Conservation (phyloP, 2,888 invertebrate species). For the Atrina japonica region DNA sequence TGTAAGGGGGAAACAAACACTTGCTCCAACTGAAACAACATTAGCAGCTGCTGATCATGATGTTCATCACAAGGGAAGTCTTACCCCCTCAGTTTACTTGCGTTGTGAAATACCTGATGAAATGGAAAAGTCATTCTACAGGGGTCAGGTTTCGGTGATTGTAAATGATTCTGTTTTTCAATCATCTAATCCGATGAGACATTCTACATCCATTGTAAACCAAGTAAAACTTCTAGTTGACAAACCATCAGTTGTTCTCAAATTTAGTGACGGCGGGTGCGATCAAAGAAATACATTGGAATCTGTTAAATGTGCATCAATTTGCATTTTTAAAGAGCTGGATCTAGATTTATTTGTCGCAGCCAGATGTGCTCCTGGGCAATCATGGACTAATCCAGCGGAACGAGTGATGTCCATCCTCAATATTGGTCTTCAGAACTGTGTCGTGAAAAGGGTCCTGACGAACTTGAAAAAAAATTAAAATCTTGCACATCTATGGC, state of each 20-base stretch:
- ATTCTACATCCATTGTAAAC: conserved; percentile 29
- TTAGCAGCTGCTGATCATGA: conserved; percentile 37
- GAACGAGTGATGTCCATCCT: conserved; percentile 47
- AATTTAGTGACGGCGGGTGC: conserved; percentile 51
- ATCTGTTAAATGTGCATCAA: conserved; percentile 41
- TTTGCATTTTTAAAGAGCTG: conserved; percentile 46
- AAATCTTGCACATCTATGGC: conserved; percentile 30
- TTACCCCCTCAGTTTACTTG: conserved; percentile 28
- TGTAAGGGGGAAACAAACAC: conserved; percentile 24
- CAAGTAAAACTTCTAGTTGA: conserved; percentile 8
- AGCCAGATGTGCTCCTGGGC: conserved; percentile 49
- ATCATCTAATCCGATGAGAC: conserved; percentile 31
- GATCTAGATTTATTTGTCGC: conserved; percentile 46
- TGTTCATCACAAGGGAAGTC: conserved; percentile 14
- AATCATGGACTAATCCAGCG: conserved; percentile 47
- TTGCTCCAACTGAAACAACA: conserved; percentile 21
- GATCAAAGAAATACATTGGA: conserved; percentile 47
- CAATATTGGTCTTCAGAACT: conserved; percentile 49
- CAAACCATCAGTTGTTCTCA: conserved; percentile 24
- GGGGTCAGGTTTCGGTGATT: conserved; percentile 14
- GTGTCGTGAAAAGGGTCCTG: conserved; percentile 1
- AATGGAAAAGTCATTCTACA: conserved; percentile 17
- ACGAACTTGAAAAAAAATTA: conserved; percentile 8
- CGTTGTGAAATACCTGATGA: conserved; percentile 6
- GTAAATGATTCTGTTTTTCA: conserved; percentile 35